Evolutionary conservation across 1,140 invertebrate species (phyloP), one percentile per base, ranked within the genome.

Genomic region (Hylaeus volcanicus): DNA sequence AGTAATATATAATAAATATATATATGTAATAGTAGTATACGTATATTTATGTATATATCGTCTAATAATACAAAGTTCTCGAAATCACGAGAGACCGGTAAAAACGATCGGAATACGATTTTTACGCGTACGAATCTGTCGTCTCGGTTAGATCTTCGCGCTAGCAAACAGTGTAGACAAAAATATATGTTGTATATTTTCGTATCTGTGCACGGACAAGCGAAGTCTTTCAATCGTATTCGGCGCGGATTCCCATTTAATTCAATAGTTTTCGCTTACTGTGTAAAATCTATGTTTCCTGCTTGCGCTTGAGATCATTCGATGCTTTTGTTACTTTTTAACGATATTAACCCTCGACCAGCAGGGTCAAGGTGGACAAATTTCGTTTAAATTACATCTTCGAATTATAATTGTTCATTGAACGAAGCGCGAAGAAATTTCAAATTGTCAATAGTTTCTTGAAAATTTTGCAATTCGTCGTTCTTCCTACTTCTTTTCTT

Each of bases 131-230:
- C 11, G 51, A 51, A 51, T 74, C n/a, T 79, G 65, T 14, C 61
- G 55, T 66, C 14, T 79, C 37, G 45, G n/a, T 37, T 71, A 12
- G 39, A 39, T 45, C 43, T 60, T 15, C 39, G 9, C 63, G 64
- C 74, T 45, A 77, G 71, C 70, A 64, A 73, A 79, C 71, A 26
- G 64, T 65, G 77, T 79, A 79, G 77, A 79, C 77, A 79, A 79
- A 79, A 79, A 79, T 79, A 79, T 79, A 79, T 64, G 14, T 72
- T 72, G 14, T 79, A 65, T 53, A n/a, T 39, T 65, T 56, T 12
- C 14, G 41, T 64, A 74, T 58, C 55, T 79, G 39, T 74, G 51
- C 71, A 61, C 77, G 71, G 51, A 45, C 41, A 79, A 79, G 70
- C 77, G 61, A 74, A 79, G 53, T 74, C 77, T 74, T 79, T 79